Conservation (phyloP, 1,140 invertebrate species). For the Musca domestica region DNA sequence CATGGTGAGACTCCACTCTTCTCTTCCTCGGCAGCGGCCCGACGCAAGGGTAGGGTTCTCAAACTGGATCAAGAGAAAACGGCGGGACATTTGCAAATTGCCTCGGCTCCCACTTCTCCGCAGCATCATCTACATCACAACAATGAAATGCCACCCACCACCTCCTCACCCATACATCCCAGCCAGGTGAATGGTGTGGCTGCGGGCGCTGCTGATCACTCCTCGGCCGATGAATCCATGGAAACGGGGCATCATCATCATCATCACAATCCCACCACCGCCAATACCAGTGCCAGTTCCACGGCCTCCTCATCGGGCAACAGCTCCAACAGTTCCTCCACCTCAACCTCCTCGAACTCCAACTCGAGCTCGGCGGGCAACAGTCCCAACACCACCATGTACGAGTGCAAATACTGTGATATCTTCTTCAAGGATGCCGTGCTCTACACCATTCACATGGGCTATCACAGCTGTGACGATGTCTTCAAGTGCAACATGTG, state of each 20-base stretch:
- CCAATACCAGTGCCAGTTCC: constrained; percentile 43
- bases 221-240: constrained; percentile 47
- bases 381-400: constrained; percentile 49
- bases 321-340: constrained; percentile 56
- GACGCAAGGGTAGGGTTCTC: constrained; percentile 44
- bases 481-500: constrained; percentile 96
- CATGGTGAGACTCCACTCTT: constrained; percentile 41
- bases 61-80: constrained; percentile 36
- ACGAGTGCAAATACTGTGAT: constrained; percentile 82
- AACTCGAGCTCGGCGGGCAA: constrained; percentile 39
- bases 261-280: not conserved
- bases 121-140: constrained; percentile 36
- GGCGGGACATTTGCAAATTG: constrained; percentile 35
- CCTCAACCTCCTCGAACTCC: constrained; percentile 45
- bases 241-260: too few relatives aligned
- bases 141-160: constrained; percentile 22
- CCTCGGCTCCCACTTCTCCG: constrained; percentile 37
- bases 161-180: not conserved
- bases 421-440: constrained; percentile 87
- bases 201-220: too few relatives aligned
- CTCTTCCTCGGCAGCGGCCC: constrained; percentile 37
- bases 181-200: too few relatives aligned
- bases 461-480: constrained; percentile 86
- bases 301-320: constrained; percentile 49
- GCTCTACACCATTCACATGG: constrained; percentile 95